phyloP scores from a whole-genome alignment of 2,113 vertebrate genomes.

The Campylorhamphus procurvoides region DNA sequence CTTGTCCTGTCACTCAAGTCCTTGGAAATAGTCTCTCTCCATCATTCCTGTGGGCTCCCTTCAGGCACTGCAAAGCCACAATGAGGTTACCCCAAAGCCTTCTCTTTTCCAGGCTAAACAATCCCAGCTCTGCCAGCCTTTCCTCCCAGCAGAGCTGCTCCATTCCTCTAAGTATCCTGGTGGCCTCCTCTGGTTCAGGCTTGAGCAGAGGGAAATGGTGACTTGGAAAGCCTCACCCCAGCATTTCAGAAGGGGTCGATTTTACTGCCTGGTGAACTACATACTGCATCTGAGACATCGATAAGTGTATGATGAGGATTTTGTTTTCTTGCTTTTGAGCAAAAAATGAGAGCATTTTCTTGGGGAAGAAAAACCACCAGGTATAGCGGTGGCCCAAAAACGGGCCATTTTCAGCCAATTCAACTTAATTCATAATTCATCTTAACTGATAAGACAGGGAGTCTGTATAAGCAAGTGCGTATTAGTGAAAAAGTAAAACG shows the following conservation, averaged over 20 bases:
- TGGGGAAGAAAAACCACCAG: background rate
- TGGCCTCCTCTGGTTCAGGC: background rate
- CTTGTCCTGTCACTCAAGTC: background rate
- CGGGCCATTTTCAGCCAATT: background rate
- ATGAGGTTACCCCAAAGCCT: background rate
- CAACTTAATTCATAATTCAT: slow-evolving; percentile 29
- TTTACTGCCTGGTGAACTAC: background rate
- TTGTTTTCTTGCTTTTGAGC: background rate
- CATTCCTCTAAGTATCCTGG: background rate
- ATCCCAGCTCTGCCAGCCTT: background rate
- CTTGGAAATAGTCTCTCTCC: background rate
- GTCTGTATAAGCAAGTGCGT: background rate
- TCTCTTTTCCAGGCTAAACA: background rate
- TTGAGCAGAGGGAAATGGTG: background rate
- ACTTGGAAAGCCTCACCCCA: background rate
- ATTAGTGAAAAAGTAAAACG: background rate
- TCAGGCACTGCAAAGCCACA: background rate
- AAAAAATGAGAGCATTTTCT: background rate
- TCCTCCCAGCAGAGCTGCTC: background rate
- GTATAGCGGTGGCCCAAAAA: background rate
- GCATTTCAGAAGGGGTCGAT: background rate
- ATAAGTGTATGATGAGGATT: background rate
- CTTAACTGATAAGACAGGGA: background rate
- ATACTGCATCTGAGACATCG: background rate
- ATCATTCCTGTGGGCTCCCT: background rate